These are phyloP conservation scores for Notoglanidium macrostoma DNA, from an alignment of 2,797 vertebrate genomes.

Conservation along the genomic window DNA sequence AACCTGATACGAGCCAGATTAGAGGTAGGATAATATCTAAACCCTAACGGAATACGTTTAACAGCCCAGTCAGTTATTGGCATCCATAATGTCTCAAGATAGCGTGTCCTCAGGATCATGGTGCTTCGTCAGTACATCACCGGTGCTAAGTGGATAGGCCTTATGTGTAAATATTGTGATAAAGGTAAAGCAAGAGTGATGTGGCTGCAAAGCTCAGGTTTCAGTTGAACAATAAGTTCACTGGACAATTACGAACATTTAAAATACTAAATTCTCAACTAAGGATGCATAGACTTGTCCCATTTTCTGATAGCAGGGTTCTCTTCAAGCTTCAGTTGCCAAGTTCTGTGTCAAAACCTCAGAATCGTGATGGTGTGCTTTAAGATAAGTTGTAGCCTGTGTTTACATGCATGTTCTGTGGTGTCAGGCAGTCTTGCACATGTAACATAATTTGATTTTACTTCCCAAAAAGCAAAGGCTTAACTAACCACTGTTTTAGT, in stretches of 20 bases:
- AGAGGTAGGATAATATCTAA: constrained; percentile 13
- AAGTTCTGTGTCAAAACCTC: neutral
- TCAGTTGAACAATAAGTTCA: neutral
- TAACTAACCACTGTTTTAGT: neutral
- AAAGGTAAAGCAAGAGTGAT: neutral
- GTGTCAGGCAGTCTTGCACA: neutral
- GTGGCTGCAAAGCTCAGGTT: neutral
- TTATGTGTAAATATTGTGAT: neutral
- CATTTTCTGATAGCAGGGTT: neutral
- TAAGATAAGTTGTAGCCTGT: neutral
- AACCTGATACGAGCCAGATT: constrained; percentile 6
- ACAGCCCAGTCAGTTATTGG: neutral
- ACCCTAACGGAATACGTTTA: neutral
- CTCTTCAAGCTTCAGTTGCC: neutral
- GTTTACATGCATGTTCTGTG: neutral
- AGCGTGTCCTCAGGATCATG: neutral
- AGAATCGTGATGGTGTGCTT: neutral
- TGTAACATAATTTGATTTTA: neutral
- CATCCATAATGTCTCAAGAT: neutral
- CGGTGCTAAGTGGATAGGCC: neutral
- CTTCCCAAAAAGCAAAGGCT: neutral
- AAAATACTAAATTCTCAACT: neutral
- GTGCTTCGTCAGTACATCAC: too few relatives aligned
- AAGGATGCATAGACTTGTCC: neutral
- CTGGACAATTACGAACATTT: neutral